Base-by-base conservation (phyloP, 1,140 invertebrate species). In the Cotesia chilonis region DNA sequence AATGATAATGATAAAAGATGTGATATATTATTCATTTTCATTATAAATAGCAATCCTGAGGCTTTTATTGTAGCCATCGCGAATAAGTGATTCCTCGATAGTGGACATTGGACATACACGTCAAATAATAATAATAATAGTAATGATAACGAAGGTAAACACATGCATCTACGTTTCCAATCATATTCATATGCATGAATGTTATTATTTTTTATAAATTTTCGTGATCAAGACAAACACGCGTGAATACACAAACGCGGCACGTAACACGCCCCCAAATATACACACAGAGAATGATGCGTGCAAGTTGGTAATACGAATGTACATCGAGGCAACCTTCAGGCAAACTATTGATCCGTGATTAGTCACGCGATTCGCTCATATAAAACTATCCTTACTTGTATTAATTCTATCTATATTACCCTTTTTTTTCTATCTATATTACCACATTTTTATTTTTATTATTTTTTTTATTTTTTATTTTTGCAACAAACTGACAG, bases 351-450 rank as follows among this genome's bases (percentile, higher is more conserved):
- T 85, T 85, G 84, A 85, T 85, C 84, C 81, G 76, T 80, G 81
- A 84, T 80, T 79, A 81, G 84, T 85, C 84, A 85, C 84, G 84
- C 84, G 83, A 85, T 84, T 85, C 81, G 76, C 81, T 85, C 83
- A 47, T 47, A 77, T 85, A 84, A 78, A 84, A 85, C 81, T 80
- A 72, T 76, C 36, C 14, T 51, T 68, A 37, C 37, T 12, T 61
- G 28, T 28, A 28, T 28, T 28, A 9, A 9, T 28, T 41, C 5
- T 66, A 12, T 57, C 4, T 36, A 35, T n/a, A 14, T 17, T 4
- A 14, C 10, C 3, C n/a, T n/a, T n/a, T n/a, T n/a, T n/a, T n/a
- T 28, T 41, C 5, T 66, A 12, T 57, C 4, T 36, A 35, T n/a
- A 14, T 17, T 4, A 14, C 10, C 36, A 0, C 41, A 14, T 38